Percentiles rank a stretch among this genome's conserved stretches.
These are phyloP conservation scores for Lycia hirtaria DNA, from an alignment of 2,888 invertebrate genomes.

Conservation along the genomic window DNA sequence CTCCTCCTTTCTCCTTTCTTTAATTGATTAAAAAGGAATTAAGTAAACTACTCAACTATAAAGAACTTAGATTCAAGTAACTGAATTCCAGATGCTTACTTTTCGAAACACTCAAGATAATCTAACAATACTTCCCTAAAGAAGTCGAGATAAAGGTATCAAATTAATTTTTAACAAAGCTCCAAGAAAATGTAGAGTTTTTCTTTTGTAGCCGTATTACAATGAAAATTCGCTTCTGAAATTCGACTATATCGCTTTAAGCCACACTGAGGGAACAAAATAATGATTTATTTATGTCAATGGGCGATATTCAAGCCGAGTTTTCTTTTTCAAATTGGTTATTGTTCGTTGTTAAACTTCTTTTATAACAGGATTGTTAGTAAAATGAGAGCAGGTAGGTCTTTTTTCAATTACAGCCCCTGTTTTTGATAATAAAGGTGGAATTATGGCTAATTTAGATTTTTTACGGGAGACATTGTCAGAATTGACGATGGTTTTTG, in stretches of 20 bases:
- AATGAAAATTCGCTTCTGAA: constrained; percentile 77
- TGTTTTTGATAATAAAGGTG: constrained; percentile 67
- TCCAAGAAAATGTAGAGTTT: constrained; percentile 67
- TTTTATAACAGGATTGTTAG: constrained; percentile 82
- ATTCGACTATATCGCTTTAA: constrained; percentile 57
- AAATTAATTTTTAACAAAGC: constrained; percentile 84
- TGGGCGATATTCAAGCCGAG: constrained; percentile 71
- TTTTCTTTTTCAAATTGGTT: constrained; percentile 81
- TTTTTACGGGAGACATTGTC: constrained; percentile 59
- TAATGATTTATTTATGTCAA: constrained; percentile 86
- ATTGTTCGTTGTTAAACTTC: constrained; percentile 78
- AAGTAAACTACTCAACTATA: constrained; percentile 41
- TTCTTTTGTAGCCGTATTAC: constrained; percentile 81
- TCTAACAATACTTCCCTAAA: constrained; percentile 53
- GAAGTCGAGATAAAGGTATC: constrained; percentile 80
- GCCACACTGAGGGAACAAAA: constrained; percentile 54
- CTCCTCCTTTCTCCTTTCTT: too few relatives aligned
- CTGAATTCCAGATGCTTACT: constrained; percentile 35
- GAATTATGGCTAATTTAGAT: constrained; percentile 67
- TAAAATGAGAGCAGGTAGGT: constrained; percentile 72
- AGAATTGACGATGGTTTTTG: constrained; percentile 33
- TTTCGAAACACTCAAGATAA: constrained; percentile 37
- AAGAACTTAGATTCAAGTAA: too few relatives aligned
- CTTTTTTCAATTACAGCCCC: constrained; percentile 68
- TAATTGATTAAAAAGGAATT: constrained; percentile 31